phyloP scores from a whole-genome alignment of 2,888 invertebrate species.

The Boloria selene region DNA sequence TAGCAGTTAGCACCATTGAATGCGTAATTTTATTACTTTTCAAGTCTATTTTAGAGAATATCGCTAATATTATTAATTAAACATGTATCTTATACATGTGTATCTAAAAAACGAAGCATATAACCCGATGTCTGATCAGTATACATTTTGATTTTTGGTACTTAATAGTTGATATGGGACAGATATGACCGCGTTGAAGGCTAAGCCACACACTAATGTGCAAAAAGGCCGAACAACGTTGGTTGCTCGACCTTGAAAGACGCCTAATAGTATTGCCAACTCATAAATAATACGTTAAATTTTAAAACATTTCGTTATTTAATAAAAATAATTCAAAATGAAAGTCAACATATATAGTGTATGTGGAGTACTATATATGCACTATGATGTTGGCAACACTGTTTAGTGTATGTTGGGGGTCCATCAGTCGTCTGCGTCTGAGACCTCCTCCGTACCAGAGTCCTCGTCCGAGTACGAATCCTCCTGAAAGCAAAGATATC shows the following conservation, averaged over 20 bases:
- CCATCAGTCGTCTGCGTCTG: slow-evolving; percentile 76
- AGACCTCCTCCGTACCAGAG: slow-evolving; percentile 77
- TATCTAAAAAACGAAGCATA: neutral
- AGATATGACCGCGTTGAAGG: slow-evolving; percentile 47
- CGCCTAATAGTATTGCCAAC: slow-evolving; percentile 32
- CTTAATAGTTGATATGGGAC: slow-evolving; percentile 55
- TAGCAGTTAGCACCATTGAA: slow-evolving; percentile 38
- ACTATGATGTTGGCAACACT: slow-evolving; percentile 50
- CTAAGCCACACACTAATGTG: slow-evolving; percentile 39
- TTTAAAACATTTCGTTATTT: slow-evolving; percentile 4
- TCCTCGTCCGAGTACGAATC: slow-evolving; percentile 78
- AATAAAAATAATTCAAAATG: neutral
- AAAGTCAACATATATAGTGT: neutral
- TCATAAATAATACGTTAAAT: neutral
- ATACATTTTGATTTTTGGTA: slow-evolving; percentile 16
- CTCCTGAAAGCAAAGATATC: slow-evolving; percentile 79
- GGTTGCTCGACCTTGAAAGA: neutral
- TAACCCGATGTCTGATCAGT: slow-evolving; percentile 9
- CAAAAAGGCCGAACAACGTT: slow-evolving; percentile 30
- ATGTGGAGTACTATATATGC: slow-evolving; percentile 33
- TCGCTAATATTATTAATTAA: neutral
- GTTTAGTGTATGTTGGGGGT: slow-evolving; percentile 49
- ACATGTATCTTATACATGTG: neutral
- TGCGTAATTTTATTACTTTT: neutral
- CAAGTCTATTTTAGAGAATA: neutral